Conservation (phyloP, 2,888 invertebrate genomes). For the Brenthis ino region DNA sequence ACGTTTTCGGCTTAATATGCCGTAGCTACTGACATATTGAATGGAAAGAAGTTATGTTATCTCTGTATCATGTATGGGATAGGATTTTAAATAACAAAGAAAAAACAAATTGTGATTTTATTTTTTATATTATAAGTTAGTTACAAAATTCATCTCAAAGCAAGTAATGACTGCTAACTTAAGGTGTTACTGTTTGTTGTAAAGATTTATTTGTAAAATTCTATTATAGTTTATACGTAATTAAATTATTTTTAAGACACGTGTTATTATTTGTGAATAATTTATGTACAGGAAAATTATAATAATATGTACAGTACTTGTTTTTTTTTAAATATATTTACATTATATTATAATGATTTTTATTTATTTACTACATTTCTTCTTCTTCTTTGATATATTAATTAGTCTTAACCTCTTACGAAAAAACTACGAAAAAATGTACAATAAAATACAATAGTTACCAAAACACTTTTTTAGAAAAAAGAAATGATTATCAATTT, state of each 20-base stretch:
- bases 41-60: too few species aligned
- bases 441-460: too few species aligned
- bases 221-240: not conserved
- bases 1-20: too few species aligned
- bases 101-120: slow-evolving; percentile 10
- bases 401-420: too few species aligned
- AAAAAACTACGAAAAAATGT: too few species aligned
- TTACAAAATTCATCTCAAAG: slow-evolving; percentile 1
- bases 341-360: not conserved
- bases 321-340: not conserved
- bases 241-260: not conserved
- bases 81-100: not conserved
- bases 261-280: slow-evolving; percentile 2
- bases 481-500: too few species aligned
- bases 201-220: slow-evolving; percentile 1
- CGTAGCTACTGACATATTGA: too few species aligned
- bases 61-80: too few species aligned
- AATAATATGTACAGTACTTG: not conserved
- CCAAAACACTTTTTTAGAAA: too few species aligned
- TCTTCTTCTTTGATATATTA: too few species aligned
- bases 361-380: too few species aligned
- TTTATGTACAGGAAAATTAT: not conserved
- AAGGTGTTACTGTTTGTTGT: slow-evolving; percentile 11
- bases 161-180: slow-evolving; percentile 6
- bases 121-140: not conserved